Conservation (phyloP, 2,797 vertebrate genomes). For the Cheirogaleus major region DNA sequence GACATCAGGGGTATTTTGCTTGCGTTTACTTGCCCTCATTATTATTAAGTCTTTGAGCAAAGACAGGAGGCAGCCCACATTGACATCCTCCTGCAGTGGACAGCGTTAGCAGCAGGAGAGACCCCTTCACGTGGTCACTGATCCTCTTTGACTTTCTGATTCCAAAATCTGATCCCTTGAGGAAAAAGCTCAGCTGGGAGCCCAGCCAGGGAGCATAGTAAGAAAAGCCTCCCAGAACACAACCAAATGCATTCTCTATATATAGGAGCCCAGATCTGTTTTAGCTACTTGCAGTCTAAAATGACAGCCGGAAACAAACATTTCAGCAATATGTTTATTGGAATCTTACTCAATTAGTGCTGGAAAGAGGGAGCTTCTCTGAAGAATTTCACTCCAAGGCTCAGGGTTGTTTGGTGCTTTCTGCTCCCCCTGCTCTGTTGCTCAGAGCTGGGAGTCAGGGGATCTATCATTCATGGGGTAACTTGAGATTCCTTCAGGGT, state of each 20-base stretch:
- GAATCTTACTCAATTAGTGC: constrained; percentile 42
- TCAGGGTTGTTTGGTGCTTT: neutral
- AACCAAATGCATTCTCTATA: constrained; percentile 67
- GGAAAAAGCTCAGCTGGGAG: constrained; percentile 72
- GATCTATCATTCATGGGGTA: neutral
- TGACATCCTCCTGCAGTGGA: neutral
- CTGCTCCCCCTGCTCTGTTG: neutral
- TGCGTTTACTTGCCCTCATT: constrained; percentile 57
- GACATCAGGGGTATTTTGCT: constrained; percentile 30
- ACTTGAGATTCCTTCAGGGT: neutral
- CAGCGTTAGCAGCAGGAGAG: neutral
- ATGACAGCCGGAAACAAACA: constrained; percentile 75
- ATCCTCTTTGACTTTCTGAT: constrained; percentile 14
- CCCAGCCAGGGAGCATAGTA: constrained; percentile 55
- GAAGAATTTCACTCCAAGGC: neutral
- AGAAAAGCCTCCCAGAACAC: constrained; percentile 70
- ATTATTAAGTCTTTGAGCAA: constrained; percentile 21
- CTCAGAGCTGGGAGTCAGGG: neutral
- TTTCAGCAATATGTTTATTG: constrained; percentile 72
- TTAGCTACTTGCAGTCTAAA: constrained; percentile 63
- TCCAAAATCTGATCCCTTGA: constrained; percentile 60
- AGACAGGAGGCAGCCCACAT: neutral
- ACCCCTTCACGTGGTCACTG: constrained; percentile 2
- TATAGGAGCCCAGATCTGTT: constrained; percentile 71
- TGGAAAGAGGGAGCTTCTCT: constrained; percentile 42